Evolutionary conservation across 2,113 vertebrate genomes (phyloP).

Genomic region (Chloropsis cyanopogon): DNA sequence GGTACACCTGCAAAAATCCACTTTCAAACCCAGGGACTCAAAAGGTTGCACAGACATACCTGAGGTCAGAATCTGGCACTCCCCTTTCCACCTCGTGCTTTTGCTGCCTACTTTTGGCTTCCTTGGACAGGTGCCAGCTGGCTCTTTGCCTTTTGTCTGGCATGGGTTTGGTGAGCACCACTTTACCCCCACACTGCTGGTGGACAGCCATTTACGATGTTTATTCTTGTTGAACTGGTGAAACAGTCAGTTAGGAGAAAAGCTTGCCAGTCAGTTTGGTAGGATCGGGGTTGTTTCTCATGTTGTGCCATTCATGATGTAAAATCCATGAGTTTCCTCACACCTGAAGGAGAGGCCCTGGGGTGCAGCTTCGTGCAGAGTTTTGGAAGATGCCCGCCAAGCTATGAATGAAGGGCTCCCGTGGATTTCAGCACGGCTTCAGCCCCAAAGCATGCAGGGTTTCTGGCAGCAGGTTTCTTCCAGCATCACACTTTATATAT

Average conservation of each 20-base stretch:
- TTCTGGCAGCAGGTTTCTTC: conserved; percentile 60
- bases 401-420: not conserved
- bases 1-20: not conserved
- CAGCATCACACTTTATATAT: conserved; percentile 28
- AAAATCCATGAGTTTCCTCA: not conserved
- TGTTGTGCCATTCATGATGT: not conserved
- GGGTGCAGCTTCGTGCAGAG: not conserved
- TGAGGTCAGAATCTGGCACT: not conserved
- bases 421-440: conserved; percentile 16
- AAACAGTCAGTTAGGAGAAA: not conserved
- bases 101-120: not conserved
- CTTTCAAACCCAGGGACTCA: not conserved
- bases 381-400: not conserved
- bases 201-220: not conserved
- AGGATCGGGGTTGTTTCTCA: not conserved
- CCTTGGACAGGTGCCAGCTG: not conserved
- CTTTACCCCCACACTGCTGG: not conserved
- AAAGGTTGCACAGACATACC: not conserved
- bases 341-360: not conserved
- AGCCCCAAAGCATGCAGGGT: conserved; percentile 13
- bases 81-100: fast-evolving
- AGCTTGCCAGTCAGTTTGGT: not conserved
- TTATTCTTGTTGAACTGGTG: not conserved
- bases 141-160: not conserved
- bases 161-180: not conserved